These are phyloP conservation scores for Erinaceus europaeus DNA, from an alignment of 2,113 vertebrate species.

Conservation along the genomic window DNA sequence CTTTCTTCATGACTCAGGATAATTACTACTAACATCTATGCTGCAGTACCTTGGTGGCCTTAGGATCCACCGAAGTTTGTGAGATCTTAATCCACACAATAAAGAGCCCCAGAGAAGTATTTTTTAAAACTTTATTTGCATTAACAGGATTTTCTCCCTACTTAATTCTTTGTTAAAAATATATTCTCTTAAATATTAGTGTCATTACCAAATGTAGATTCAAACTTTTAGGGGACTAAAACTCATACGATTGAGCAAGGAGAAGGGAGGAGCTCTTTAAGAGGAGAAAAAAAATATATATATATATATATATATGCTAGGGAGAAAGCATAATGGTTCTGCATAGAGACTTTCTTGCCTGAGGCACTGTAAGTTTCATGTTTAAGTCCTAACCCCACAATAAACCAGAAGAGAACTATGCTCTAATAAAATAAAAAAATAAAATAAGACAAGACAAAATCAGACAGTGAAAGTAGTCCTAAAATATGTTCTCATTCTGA, in stretches of 20 bases:
- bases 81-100: not conserved
- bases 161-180: not conserved
- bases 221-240: not conserved
- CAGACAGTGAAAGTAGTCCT: not conserved
- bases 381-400: no score
- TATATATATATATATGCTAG: no score
- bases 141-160: not conserved
- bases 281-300: no score
- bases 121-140: constrained; percentile 27
- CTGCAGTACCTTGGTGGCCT: not conserved
- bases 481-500: not conserved
- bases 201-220: not conserved
- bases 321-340: no score
- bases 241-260: not conserved
- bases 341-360: no score
- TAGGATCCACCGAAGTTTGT: not conserved
- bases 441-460: constrained; percentile 9
- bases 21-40: not conserved
- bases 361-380: no score
- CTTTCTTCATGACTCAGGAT: constrained; percentile 2
- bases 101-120: not conserved
- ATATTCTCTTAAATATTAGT: not conserved
- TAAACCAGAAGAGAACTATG: no score
- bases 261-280: not conserved
- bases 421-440: not conserved